phyloP scores from a whole-genome alignment of 2,797 vertebrate species.

The Galaxias olidus region DNA sequence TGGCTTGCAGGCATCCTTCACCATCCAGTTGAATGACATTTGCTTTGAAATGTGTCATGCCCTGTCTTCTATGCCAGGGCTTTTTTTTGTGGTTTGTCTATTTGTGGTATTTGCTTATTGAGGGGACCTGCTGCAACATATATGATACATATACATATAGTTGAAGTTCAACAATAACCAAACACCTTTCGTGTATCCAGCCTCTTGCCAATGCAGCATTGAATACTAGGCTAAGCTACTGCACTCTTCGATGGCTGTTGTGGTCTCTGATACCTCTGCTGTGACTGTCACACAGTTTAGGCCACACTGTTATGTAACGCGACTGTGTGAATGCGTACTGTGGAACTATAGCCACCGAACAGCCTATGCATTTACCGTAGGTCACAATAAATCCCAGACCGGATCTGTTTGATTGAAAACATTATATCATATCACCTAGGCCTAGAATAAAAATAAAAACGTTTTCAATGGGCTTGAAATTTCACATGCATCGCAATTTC shows the following conservation, averaged over 20 bases:
- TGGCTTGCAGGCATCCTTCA: too few species aligned
- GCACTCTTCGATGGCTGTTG: slow-evolving; percentile 33
- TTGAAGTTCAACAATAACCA: slow-evolving; percentile 35
- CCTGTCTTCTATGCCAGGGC: too few species aligned
- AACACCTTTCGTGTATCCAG: too few species aligned
- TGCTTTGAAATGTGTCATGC: slow-evolving; percentile 72
- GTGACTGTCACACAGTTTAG: slow-evolving; percentile 65
- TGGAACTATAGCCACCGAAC: slow-evolving; percentile 57
- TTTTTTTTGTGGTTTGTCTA: too few species aligned
- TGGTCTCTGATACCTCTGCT: slow-evolving; percentile 43
- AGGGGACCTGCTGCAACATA: too few species aligned
- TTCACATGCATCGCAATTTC: too few species aligned
- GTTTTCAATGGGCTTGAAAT: too few species aligned
- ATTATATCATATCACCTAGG: too few species aligned
- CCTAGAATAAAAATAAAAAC: too few species aligned
- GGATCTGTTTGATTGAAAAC: too few species aligned
- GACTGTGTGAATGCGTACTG: slow-evolving; percentile 67
- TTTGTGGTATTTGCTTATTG: too few species aligned
- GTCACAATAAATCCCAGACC: too few species aligned
- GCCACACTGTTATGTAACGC: slow-evolving; percentile 77
- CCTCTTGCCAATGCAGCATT: slow-evolving; percentile 8
- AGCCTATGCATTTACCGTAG: slow-evolving; percentile 37
- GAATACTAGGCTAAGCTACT: slow-evolving; percentile 29
- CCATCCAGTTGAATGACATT: slow-evolving; percentile 26
- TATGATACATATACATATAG: background rate